Evolutionary conservation across 2,113 vertebrate genomes (phyloP).

Genomic region (Ictalurus punctatus): DNA sequence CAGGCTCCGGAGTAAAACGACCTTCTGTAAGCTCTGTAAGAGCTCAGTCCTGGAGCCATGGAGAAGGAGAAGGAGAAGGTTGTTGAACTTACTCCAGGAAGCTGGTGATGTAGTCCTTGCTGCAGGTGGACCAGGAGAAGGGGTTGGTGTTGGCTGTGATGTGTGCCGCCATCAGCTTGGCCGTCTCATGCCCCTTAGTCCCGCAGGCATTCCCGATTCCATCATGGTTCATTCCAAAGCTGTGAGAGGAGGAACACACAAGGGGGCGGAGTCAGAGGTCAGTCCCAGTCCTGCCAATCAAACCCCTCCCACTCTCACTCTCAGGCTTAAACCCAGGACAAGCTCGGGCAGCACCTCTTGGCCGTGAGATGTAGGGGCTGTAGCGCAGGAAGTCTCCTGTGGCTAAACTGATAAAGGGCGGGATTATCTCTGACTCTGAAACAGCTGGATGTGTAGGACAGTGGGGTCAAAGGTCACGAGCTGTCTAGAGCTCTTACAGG

Average conservation of each 20-base stretch:
- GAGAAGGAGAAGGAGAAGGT: not conserved
- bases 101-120: constrained; percentile 99
- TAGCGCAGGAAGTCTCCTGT: constrained; percentile 43
- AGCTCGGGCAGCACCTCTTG: constrained; percentile 42
- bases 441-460: constrained; percentile 72
- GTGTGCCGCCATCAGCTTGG: constrained; percentile 98
- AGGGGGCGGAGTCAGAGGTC: constrained; percentile 12
- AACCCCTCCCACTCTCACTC: not conserved
- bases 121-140: constrained; percentile 98
- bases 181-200: constrained; percentile 97
- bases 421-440: constrained; percentile 61
- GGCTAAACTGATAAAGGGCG: constrained; percentile 58
- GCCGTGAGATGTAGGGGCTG: not conserved
- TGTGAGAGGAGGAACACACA: constrained; percentile 68
- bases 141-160: constrained; percentile 99
- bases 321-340: not conserved
- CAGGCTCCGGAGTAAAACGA: not conserved
- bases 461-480: constrained; percentile 69
- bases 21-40: not conserved
- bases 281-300: constrained; percentile 19
- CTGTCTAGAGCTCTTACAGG: constrained; percentile 70
- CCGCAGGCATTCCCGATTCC: constrained; percentile 98
- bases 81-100: constrained; percentile 96
- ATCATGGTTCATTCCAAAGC: constrained; percentile 99
- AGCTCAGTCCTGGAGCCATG: not conserved